phyloP scores from a whole-genome alignment of 1,140 invertebrate species.

The Trichomalopsis sarcophagae region DNA sequence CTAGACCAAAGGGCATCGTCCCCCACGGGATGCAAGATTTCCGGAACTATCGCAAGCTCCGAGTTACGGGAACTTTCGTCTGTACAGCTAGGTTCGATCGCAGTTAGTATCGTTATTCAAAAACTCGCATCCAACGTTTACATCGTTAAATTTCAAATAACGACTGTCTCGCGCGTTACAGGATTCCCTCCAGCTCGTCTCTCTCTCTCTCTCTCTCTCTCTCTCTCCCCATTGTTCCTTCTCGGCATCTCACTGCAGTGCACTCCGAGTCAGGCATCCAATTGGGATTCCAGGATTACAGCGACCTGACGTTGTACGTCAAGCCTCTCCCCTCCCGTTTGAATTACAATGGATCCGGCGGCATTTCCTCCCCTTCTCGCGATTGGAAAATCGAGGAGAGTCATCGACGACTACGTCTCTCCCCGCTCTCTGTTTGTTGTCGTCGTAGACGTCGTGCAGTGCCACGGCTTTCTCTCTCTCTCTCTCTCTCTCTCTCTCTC shows the following conservation, averaged over 20 bases:
- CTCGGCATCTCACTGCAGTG: not conserved
- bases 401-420: not conserved
- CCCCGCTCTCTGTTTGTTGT: not conserved
- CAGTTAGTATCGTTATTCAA: too few species aligned
- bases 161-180: not conserved
- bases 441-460: not conserved
- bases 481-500: too few species aligned
- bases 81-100: too few species aligned
- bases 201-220: too few species aligned
- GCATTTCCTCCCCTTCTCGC: not conserved
- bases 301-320: slow-evolving; percentile 5
- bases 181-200: not conserved
- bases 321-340: not conserved
- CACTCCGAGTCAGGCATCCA: slow-evolving; percentile 20
- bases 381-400: slow-evolving; percentile 27
- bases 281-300: slow-evolving; percentile 44
- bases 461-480: not conserved
- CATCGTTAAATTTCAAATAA: not conserved
- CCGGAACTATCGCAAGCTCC: not conserved
- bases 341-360: slow-evolving; percentile 32
- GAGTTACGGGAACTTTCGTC: not conserved
- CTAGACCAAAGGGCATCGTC: not conserved
- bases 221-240: not conserved
- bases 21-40: slow-evolving; percentile 24
- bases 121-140: not conserved